phyloP scores from a whole-genome alignment of 2,888 invertebrate genomes.

The Vannuccia rotundouncinata region DNA sequence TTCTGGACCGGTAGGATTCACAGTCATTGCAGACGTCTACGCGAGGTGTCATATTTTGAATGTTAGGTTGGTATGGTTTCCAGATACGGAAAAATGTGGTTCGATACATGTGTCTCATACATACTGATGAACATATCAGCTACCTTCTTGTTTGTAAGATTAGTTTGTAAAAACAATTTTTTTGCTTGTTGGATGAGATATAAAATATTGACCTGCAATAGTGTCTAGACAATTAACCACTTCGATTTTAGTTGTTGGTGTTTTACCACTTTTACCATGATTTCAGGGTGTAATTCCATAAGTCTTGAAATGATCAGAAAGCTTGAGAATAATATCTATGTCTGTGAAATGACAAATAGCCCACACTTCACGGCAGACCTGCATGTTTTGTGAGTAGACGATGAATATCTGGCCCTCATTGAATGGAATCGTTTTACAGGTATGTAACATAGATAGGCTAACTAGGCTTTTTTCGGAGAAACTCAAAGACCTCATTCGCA shows the following conservation, averaged over 20 bases:
- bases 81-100: not conserved
- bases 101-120: not conserved
- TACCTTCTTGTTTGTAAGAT: slow-evolving; percentile 14
- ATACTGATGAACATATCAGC: not conserved
- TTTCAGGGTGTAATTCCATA: slow-evolving; percentile 10
- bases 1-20: slow-evolving; percentile 15
- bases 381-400: not conserved
- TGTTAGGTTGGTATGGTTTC: not conserved
- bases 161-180: not conserved
- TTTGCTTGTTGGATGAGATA: slow-evolving; percentile 1
- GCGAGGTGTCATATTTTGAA: not conserved
- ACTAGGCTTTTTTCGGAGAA: not conserved
- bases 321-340: not conserved
- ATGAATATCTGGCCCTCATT: too few species aligned
- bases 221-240: too few species aligned
- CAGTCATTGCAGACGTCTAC: slow-evolving; percentile 3
- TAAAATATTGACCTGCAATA: too few species aligned
- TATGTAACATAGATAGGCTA: not conserved
- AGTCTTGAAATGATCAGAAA: not conserved
- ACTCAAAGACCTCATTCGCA: not conserved
- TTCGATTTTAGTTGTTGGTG: not conserved
- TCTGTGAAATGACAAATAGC: slow-evolving; percentile 9
- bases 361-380: not conserved
- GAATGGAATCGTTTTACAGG: not conserved
- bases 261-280: not conserved